These are phyloP conservation scores for Sebastes kiyomatsui DNA, from an alignment of 2,797 vertebrate species.

Conservation along the genomic window DNA sequence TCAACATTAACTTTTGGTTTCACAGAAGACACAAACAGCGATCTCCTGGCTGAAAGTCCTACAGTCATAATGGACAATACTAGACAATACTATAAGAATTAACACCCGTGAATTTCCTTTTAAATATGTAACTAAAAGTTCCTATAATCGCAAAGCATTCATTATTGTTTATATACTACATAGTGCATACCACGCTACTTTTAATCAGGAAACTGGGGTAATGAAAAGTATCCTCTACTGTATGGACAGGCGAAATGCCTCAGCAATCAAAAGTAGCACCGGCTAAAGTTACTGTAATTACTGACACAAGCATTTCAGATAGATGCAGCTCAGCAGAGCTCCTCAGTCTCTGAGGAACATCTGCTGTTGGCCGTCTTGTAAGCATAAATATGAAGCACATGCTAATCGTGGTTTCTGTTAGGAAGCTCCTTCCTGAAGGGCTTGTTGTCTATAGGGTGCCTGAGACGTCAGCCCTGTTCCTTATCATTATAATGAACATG, in stretches of 20 bases:
- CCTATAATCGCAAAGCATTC: neutral
- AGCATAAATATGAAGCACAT: slow-evolving; percentile 27
- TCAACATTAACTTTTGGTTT: too few species aligned
- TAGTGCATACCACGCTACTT: neutral
- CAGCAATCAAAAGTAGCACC: neutral
- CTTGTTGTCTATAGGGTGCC: slow-evolving; percentile 5
- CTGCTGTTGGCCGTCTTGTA: slow-evolving; percentile 16
- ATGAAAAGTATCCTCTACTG: neutral
- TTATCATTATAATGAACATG: slow-evolving; percentile 46
- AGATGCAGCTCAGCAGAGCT: slow-evolving; percentile 36
- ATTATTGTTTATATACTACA: neutral
- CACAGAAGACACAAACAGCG: too few species aligned
- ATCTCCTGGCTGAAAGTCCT: too few species aligned
- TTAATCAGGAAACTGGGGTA: neutral
- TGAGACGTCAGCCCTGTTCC: slow-evolving; percentile 16
- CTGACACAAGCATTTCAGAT: slow-evolving; percentile 34
- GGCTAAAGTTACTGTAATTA: slow-evolving; percentile 26
- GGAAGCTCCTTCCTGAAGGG: slow-evolving; percentile 24
- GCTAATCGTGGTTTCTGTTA: slow-evolving; percentile 45
- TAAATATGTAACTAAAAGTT: neutral
- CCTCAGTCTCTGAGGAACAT: slow-evolving; percentile 37
- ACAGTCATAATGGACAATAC: neutral
- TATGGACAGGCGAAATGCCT: neutral
- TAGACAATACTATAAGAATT: neutral
- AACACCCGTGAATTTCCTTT: neutral